Evolutionary conservation across 2,113 vertebrate genomes (phyloP).

Genomic region (Phalacrocorax carbo): DNA sequence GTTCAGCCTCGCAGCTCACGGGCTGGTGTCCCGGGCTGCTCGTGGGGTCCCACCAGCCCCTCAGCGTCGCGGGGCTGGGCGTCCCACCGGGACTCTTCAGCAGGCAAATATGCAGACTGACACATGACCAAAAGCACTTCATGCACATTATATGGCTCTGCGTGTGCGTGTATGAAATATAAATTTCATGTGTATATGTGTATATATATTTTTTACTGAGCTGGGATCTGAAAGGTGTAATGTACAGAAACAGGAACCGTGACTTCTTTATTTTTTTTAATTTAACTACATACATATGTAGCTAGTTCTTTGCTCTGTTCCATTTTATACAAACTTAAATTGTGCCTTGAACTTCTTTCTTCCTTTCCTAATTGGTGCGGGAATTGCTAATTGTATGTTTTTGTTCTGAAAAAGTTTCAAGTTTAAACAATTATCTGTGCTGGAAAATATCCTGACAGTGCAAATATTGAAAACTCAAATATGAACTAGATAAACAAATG

Average conservation of each 20-base stretch:
- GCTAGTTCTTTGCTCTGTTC: neutral
- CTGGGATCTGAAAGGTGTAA: neutral
- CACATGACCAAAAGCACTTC: neutral
- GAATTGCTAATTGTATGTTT: neutral
- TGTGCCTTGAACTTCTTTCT: neutral
- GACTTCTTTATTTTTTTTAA: neutral
- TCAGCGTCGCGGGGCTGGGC: fast-evolving
- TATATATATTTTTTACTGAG: neutral
- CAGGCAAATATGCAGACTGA: neutral
- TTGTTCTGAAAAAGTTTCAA: neutral
- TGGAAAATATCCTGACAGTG: neutral
- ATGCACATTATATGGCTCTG: fast-evolving
- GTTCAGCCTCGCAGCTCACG: fast-evolving
- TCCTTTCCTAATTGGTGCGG: neutral
- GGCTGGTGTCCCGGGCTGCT: neutral
- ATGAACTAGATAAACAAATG: neutral
- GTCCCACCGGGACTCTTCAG: no score
- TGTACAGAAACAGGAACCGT: neutral
- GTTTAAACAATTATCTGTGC: neutral
- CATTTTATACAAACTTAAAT: neutral
- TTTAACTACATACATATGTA: neutral
- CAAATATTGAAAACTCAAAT: neutral
- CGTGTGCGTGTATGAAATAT: neutral
- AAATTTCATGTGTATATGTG: no score
- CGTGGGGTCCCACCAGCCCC: neutral